Evolutionary conservation across 2,113 vertebrate genomes (phyloP).

Genomic region (Danionella cerebrum): DNA sequence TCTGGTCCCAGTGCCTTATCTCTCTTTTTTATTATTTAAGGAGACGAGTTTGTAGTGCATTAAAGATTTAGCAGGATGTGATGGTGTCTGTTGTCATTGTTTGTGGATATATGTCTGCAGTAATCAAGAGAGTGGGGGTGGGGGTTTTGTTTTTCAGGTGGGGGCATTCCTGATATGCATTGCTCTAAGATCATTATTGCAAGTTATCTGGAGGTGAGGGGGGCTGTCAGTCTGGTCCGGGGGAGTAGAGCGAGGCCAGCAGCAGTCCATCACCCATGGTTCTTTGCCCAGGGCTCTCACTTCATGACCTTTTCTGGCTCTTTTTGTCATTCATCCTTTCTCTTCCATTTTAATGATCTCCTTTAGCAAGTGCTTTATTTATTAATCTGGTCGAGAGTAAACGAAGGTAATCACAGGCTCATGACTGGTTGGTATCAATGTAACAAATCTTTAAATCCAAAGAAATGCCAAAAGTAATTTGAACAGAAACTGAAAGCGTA

Average conservation of each 20-base stretch:
- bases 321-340: constrained; percentile 52
- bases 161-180: constrained; percentile 17
- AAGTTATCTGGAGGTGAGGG: constrained; percentile 53
- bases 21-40: not conserved
- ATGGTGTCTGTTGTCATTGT: constrained; percentile 49
- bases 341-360: constrained; percentile 67
- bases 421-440: not conserved
- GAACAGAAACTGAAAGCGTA: not conserved
- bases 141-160: constrained; percentile 10
- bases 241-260: constrained; percentile 23
- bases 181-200: constrained; percentile 52
- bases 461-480: not conserved
- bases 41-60: constrained; percentile 43
- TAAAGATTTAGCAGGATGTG: constrained; percentile 72
- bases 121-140: constrained; percentile 40
- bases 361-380: constrained; percentile 54
- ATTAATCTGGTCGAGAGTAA: constrained; percentile 59
- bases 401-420: constrained; percentile 15
- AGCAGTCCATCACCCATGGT: constrained; percentile 16
- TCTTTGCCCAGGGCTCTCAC: constrained; percentile 1
- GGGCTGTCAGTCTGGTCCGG: constrained; percentile 45
- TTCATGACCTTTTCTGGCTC: constrained; percentile 44
- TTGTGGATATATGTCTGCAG: constrained; percentile 30
- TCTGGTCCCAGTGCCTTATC: not conserved
- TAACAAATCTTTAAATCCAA: not conserved